phyloP scores from a whole-genome alignment of 2,113 vertebrate species.

The Cettia cetti region DNA sequence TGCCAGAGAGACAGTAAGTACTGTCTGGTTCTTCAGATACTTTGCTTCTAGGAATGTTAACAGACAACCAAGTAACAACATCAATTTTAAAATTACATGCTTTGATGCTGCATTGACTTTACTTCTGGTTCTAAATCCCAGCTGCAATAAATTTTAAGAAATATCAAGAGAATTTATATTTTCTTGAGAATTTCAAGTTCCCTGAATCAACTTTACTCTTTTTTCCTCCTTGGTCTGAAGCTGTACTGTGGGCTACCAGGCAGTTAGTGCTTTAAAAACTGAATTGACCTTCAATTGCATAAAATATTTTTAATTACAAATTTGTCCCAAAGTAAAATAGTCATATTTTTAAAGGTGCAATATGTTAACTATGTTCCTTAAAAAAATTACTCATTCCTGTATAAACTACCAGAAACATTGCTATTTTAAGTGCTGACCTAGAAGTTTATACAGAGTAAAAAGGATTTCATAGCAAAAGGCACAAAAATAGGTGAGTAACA shows the following conservation, averaged over 20 bases:
- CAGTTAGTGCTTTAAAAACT: neutral
- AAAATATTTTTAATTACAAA: neutral
- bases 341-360: neutral
- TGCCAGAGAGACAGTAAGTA: neutral
- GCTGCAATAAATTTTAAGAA: neutral
- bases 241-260: neutral
- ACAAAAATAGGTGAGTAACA: neutral
- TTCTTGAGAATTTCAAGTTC: neutral
- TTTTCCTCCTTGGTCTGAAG: neutral
- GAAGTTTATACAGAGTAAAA: neutral
- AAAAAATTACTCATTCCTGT: neutral
- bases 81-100: neutral
- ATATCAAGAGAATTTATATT: neutral
- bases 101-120: neutral
- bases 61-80: neutral
- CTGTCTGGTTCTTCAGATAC: neutral
- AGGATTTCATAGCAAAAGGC: neutral
- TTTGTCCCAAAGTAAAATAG: neutral
- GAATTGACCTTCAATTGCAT: neutral
- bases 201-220: neutral
- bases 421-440: neutral
- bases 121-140: neutral
- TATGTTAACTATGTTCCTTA: neutral
- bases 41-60: neutral
- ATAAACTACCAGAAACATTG: neutral